These are phyloP conservation scores for honey bee (Apis mellifera) DNA, from an alignment of 1,140 invertebrate species.

Conservation along the genomic window DNA sequence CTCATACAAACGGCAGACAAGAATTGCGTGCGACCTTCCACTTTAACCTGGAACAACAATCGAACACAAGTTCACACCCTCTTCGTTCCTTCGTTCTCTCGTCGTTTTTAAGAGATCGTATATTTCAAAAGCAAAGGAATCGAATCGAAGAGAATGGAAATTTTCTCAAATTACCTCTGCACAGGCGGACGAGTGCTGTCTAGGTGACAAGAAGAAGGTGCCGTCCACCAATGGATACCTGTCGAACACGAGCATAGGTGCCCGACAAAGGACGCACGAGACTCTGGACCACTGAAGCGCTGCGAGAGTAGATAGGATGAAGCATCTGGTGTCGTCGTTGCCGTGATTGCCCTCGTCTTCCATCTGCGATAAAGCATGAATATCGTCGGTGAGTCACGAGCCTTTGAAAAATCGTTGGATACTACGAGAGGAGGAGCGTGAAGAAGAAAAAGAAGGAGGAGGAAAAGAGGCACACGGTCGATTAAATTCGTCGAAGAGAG, in stretches of 20 bases:
- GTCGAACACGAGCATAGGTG: constrained; percentile 95
- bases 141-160: not conserved
- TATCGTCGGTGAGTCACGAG: not conserved
- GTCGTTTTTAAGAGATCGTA: not conserved
- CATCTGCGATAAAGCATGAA: constrained; percentile 85
- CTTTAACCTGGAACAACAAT: constrained; percentile 87
- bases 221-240: constrained; percentile 98
- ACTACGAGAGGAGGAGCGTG: not conserved
- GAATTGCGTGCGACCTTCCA: constrained; percentile 93
- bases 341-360: constrained; percentile 98
- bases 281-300: constrained; percentile 91
- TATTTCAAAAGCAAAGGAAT: too few relatives aligned
- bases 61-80: not conserved
- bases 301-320: constrained; percentile 94
- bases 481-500: not conserved
- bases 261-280: constrained; percentile 94
- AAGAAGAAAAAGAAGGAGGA: not conserved
- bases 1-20: constrained; percentile 96
- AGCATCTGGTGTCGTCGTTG: constrained; percentile 97
- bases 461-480: not conserved
- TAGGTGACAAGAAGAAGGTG: constrained; percentile 97
- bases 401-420: not conserved
- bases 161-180: constrained; percentile 87
- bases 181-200: constrained; percentile 91
- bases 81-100: not conserved